phyloP scores from a whole-genome alignment of 2,888 invertebrate species.

The Escarpia spicata region DNA sequence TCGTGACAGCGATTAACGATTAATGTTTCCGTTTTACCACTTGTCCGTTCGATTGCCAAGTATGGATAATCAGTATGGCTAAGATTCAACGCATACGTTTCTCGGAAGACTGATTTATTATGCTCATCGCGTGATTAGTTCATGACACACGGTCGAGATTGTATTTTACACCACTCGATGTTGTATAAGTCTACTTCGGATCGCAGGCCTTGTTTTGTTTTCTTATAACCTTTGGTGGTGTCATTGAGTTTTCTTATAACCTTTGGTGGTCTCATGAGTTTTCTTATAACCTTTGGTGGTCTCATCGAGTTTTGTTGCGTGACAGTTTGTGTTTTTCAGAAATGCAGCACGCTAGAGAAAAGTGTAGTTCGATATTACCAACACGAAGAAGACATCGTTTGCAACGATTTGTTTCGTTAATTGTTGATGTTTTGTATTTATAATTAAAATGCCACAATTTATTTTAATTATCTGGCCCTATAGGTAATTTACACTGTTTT shows the following conservation, averaged over 20 bases:
- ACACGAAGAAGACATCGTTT: neutral
- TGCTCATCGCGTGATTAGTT: conserved; percentile 8
- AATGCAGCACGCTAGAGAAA: neutral
- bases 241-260: neutral
- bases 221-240: neutral
- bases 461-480: too few relatives aligned
- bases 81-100: neutral
- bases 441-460: too few relatives aligned
- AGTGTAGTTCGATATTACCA: neutral
- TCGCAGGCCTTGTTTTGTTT: neutral
- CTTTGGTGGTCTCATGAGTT: too few relatives aligned
- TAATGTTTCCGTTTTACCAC: neutral
- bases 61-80: neutral
- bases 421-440: too few relatives aligned
- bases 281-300: too few relatives aligned
- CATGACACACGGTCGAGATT: neutral
- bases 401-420: too few relatives aligned
- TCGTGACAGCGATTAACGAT: conserved; percentile 7
- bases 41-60: neutral
- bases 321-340: neutral
- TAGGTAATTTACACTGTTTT: too few relatives aligned
- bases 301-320: neutral
- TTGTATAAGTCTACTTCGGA: neutral
- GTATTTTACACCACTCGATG: neutral
- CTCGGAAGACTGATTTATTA: neutral